phyloP scores from a whole-genome alignment of 2,888 invertebrate species.

The Periphyllus acericola region DNA sequence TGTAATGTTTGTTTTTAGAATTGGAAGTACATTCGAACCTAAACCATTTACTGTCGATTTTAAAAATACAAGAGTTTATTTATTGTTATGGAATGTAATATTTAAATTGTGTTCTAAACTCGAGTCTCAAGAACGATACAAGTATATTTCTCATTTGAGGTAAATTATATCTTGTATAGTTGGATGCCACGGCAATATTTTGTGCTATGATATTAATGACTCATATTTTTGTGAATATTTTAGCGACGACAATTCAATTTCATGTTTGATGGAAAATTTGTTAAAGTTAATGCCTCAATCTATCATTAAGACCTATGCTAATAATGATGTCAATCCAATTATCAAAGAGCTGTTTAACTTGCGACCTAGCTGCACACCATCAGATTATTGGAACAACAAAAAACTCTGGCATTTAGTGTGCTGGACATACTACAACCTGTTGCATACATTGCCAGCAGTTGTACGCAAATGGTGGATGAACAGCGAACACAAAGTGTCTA shows the following conservation, averaged over 20 bases:
- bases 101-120: conserved; percentile 75
- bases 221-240: neutral
- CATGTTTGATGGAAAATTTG: conserved; percentile 54
- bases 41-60: conserved; percentile 73
- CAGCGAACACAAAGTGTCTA: conserved; percentile 74
- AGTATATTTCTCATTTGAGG: conserved; percentile 78
- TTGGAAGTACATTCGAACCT: conserved; percentile 72
- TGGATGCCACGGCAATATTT: neutral
- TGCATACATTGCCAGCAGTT: conserved; percentile 77
- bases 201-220: neutral
- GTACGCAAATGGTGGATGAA: conserved; percentile 82
- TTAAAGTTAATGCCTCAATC: conserved; percentile 63
- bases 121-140: conserved; percentile 76
- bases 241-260: conserved; percentile 53
- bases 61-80: conserved; percentile 75
- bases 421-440: conserved; percentile 74
- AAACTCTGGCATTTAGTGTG: conserved; percentile 72
- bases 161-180: conserved; percentile 65
- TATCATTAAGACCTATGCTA: conserved; percentile 40
- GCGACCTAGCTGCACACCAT: conserved; percentile 32
- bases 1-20: conserved; percentile 67
- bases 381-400: conserved; percentile 66
- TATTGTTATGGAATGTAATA: conserved; percentile 78
- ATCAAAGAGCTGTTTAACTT: conserved; percentile 44
- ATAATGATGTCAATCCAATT: conserved; percentile 47